Conservation (phyloP, 2,888 invertebrate genomes). For the Spialia ferax region DNA sequence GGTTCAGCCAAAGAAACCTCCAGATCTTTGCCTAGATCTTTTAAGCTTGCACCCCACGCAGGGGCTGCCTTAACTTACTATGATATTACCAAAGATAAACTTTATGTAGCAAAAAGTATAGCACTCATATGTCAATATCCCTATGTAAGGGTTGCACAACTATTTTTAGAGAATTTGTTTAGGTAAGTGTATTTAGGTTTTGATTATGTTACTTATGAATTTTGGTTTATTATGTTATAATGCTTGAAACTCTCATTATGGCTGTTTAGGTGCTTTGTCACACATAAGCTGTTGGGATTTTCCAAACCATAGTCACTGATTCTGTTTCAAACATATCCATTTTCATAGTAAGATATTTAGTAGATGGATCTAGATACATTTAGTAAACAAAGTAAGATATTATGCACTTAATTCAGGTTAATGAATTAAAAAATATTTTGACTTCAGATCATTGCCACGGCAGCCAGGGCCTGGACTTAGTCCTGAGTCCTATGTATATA, state of each 20-base stretch:
- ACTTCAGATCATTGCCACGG: constrained; percentile 90
- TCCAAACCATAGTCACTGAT: too few species aligned
- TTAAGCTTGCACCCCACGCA: constrained; percentile 93
- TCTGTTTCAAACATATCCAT: too few species aligned
- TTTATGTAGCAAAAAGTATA: constrained; percentile 98
- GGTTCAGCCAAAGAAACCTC: constrained; percentile 89
- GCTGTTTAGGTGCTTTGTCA: too few species aligned
- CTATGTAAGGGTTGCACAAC: constrained; percentile 94
- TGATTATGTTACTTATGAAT: too few species aligned
- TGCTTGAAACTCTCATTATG: too few species aligned
- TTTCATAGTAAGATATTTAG: too few species aligned
- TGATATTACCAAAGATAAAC: constrained; percentile 96
- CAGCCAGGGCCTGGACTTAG: constrained; percentile 92
- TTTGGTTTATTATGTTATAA: too few species aligned
- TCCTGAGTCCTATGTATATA: constrained; percentile 97
- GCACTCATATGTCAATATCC: constrained; percentile 97
- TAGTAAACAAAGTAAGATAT: too few species aligned
- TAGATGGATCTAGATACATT: too few species aligned
- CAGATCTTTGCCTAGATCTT: constrained; percentile 95
- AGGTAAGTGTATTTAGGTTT: constrained; percentile 86
- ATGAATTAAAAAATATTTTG: constrained; percentile 26
- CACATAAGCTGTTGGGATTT: too few species aligned
- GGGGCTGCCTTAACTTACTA: constrained; percentile 95
- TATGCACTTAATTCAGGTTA: too few species aligned
- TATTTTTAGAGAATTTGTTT: constrained; percentile 95